Base-by-base conservation (phyloP, 2,888 invertebrate species). In the Parascotia fuliginaria region DNA sequence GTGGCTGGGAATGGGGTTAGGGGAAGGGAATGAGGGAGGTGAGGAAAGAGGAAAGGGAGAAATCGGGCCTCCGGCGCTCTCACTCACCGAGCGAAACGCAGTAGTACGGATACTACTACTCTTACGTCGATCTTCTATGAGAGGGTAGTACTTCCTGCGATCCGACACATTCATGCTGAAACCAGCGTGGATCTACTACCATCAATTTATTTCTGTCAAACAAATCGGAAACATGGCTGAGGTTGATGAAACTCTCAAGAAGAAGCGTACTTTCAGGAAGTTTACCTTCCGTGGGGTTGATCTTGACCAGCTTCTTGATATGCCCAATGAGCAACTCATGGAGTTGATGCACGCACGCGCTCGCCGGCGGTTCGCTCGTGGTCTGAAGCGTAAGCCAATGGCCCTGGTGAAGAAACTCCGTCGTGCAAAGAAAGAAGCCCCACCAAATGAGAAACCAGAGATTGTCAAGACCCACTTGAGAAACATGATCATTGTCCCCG, bases 181-280 rank as follows among this genome's bases (percentile, higher is more conserved):
- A n/a, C n/a, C n/a, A n/a, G n/a, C n/a, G n/a, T n/a, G n/a, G n/a
- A n/a, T n/a, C n/a, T n/a, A n/a, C n/a, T n/a, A n/a, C n/a, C n/a
- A n/a, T n/a, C n/a, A n/a, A n/a, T n/a, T n/a, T n/a, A n/a, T n/a
- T 85, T 85, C 87, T 90, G 89, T 87, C 88, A 93, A 85, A 85
- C 81, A 77, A 79, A 72, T 85, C 72, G 81, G 89, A 92, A 94
- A 93, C 92, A 94, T 94, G 94, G 94, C 94, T 84, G 94, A 94
- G 94, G 94, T 94, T 76, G 97, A 97, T 75, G 97, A 97, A 94
- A 96, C 96, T 85, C 93, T 95, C 78, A 98, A 98, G 94, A 99
- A 99, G 95, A 99, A 98, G 94, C 97, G 99, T 95, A 97, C 98
- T 87, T 99, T 99, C 95, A 96, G 98, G 93, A 99, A 99, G 94